These are phyloP conservation scores for Lytechinus pictus DNA, from an alignment of 35 echinoderm and acorn worm species.

Conservation along the genomic window DNA sequence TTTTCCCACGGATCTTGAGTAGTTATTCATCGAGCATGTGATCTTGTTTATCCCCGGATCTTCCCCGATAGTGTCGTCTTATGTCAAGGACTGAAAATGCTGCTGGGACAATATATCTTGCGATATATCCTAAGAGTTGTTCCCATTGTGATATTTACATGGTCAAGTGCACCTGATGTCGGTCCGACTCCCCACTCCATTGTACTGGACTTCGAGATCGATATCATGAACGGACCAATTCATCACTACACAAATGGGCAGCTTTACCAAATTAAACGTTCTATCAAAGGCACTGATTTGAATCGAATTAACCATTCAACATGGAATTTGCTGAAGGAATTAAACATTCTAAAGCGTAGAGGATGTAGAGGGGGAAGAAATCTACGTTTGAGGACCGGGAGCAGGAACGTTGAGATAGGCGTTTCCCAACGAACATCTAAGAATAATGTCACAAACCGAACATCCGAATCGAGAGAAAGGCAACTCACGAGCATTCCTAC, in stretches of 20 bases:
- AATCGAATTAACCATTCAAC: neutral
- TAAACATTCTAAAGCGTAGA: constrained; percentile 19
- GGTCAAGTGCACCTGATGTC: constrained; percentile 12
- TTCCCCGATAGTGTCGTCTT: constrained; percentile 3
- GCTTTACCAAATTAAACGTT: neutral
- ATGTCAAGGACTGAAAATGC: neutral
- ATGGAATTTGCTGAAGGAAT: constrained; percentile 16
- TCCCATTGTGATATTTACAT: neutral
- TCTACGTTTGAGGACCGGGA: neutral
- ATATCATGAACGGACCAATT: neutral
- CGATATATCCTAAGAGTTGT: neutral
- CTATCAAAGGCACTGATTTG: constrained; percentile 7
- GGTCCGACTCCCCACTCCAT: neutral
- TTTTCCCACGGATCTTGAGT: neutral
- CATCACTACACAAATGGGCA: constrained; percentile 8
- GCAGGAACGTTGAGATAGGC: neutral
- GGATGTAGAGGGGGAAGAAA: constrained; percentile 17
- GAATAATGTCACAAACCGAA: neutral
- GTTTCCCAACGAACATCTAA: neutral
- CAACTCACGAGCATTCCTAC: neutral
- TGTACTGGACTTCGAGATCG: neutral
- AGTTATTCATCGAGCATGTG: neutral
- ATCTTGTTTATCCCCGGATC: neutral
- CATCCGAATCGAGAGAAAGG: constrained; percentile 20
- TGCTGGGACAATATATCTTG: too few species aligned